Conservation (phyloP, 2,797 vertebrate genomes). For the Gephyroberyx darwinii region DNA sequence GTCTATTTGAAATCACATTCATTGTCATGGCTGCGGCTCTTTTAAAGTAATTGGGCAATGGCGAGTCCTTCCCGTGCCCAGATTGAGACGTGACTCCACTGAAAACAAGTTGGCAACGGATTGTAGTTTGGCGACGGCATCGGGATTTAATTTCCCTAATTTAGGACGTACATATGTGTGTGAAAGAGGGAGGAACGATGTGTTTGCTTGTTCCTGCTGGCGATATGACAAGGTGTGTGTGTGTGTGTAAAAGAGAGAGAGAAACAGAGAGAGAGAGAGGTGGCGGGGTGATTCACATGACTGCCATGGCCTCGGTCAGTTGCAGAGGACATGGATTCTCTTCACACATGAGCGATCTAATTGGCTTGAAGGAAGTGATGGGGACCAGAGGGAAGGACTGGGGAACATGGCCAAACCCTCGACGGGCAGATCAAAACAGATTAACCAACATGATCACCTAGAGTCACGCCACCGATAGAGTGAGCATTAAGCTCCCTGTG, state of each 20-base stretch:
- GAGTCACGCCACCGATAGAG: conserved; percentile 5
- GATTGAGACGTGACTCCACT: conserved; percentile 53
- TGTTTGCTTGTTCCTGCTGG: neutral
- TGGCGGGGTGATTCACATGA: neutral
- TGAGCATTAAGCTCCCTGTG: conserved; percentile 9
- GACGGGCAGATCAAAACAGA: neutral
- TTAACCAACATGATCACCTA: neutral
- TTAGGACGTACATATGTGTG: neutral
- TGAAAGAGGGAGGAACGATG: neutral
- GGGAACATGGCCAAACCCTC: conserved; percentile 8
- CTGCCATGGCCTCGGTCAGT: conserved; percentile 6
- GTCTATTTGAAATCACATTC: conserved; percentile 42
- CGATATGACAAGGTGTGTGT: neutral
- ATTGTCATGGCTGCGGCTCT: conserved; percentile 39
- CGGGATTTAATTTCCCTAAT: conserved; percentile 20
- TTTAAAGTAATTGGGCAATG: conserved; percentile 56
- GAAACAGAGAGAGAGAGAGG: conserved; percentile 6
- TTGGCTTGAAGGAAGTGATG: conserved; percentile 22
- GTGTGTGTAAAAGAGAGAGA: neutral
- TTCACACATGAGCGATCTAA: conserved; percentile 27
- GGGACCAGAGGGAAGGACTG: conserved; percentile 19
- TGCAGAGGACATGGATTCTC: conserved; percentile 32
- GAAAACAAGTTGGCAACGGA: conserved; percentile 34
- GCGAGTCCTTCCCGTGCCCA: conserved; percentile 32
- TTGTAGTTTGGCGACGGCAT: conserved; percentile 14